A percentile compares a stretch with the other conserved stretches of the same genome.
Conservation (phyloP, 23 tunicate genomes). For the Ascidia mentula region DNA sequence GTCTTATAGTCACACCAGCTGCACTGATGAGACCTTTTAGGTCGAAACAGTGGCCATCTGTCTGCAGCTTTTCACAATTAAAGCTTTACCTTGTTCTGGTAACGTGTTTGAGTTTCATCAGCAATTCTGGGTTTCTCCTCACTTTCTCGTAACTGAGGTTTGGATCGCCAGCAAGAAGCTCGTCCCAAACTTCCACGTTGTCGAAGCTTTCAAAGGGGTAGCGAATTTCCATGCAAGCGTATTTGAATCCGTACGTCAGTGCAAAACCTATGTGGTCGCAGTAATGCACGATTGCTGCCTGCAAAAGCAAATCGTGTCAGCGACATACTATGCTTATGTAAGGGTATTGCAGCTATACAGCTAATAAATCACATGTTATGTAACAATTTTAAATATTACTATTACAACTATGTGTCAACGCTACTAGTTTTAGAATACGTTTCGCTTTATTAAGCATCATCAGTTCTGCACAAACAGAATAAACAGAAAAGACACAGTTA, state of each 20-base stretch:
- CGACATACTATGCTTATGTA: background rate
- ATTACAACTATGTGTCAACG: too few relatives aligned
- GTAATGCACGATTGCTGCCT: conserved; percentile 64
- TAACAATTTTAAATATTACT: too few relatives aligned
- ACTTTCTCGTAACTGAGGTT: conserved; percentile 20
- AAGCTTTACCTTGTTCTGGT: conserved; percentile 53
- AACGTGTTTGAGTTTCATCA: conserved; percentile 28
- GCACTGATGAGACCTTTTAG: too few relatives aligned
- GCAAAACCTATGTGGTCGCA: conserved; percentile 56
- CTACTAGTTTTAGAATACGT: too few relatives aligned
- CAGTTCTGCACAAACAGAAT: too few relatives aligned
- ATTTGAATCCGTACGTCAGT: conserved; percentile 36
- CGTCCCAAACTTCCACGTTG: conserved; percentile 44
- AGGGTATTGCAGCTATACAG: too few relatives aligned
- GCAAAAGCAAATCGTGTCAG: background rate
- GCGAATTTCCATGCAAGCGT: conserved; percentile 61
- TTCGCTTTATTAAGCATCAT: too few relatives aligned
- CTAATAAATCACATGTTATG: too few relatives aligned
- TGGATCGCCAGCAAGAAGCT: conserved; percentile 11
- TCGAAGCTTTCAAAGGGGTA: conserved; percentile 42
- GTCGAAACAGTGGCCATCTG: too few relatives aligned
- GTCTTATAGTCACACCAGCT: too few relatives aligned
- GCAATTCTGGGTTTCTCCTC: conserved; percentile 23
- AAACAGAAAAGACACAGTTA: too few relatives aligned
- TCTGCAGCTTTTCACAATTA: too few relatives aligned